phyloP scores from a whole-genome alignment of 2,113 vertebrate species.

The Caranx ignobilis region DNA sequence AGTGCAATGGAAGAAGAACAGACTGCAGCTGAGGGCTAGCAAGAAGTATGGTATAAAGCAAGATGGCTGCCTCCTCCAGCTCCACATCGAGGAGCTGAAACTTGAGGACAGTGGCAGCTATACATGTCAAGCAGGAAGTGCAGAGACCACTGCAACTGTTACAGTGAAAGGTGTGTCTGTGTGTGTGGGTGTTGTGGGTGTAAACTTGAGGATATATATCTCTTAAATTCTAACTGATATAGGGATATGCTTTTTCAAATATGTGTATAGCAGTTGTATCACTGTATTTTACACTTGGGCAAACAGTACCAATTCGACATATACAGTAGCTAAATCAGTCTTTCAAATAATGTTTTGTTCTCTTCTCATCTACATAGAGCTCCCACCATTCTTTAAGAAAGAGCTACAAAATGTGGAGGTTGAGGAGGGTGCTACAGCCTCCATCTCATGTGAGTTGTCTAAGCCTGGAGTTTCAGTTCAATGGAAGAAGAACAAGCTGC shows the following conservation, averaged over 20 bases:
- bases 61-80: not conserved
- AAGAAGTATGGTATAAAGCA: not conserved
- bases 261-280: no score
- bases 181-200: no score
- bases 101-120: constrained; percentile 15
- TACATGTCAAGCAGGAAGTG: constrained; percentile 6
- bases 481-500: constrained; percentile 82
- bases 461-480: constrained; percentile 76
- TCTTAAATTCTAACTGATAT: no score
- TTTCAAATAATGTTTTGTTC: no score
- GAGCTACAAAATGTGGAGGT: constrained; percentile 79
- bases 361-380: constrained; percentile 43
- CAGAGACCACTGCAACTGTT: constrained; percentile 55
- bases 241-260: no score
- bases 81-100: not conserved
- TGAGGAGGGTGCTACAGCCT: constrained; percentile 69
- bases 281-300: no score
- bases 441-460: constrained; percentile 81
- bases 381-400: constrained; percentile 74
- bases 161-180: constrained; percentile 82
- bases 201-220: no score
- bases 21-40: not conserved
- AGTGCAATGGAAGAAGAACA: constrained; percentile 21
- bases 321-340: no score
- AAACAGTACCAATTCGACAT: no score